Evolutionary conservation across 1,140 invertebrate species (phyloP).

Genomic region (Ips typographus): DNA sequence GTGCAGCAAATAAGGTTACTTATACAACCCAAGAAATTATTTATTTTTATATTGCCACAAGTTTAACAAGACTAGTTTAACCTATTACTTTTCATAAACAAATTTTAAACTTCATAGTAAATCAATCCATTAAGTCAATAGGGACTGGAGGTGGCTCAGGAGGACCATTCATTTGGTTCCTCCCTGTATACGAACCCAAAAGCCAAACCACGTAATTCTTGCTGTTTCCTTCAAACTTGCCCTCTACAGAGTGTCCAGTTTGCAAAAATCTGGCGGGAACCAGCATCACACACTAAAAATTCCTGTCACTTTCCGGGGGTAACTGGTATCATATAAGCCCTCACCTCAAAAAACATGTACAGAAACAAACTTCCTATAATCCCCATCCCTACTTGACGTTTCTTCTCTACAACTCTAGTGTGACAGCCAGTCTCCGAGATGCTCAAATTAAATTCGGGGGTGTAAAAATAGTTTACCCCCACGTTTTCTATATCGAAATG

Average conservation of each 20-base stretch:
- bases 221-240: conserved; percentile 34
- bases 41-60: too few species aligned
- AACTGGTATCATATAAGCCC: not conserved
- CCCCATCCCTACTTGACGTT: conserved; percentile 40
- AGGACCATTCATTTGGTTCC: conserved; percentile 21
- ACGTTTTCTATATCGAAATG: conserved; percentile 48
- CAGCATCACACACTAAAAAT: conserved; percentile 35
- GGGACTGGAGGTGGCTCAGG: conserved; percentile 17
- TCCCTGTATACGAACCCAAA: conserved; percentile 38
- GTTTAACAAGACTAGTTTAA: too few species aligned
- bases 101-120: not conserved
- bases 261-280: conserved; percentile 42
- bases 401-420: conserved; percentile 40
- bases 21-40: too few species aligned
- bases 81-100: too few species aligned
- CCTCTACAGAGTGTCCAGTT: conserved; percentile 41
- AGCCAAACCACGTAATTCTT: conserved; percentile 43
- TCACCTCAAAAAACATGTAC: conserved; percentile 39
- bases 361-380: conserved; percentile 44
- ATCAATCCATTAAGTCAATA: conserved; percentile 31
- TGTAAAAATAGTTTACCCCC: conserved; percentile 43
- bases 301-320: not conserved
- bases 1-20: too few species aligned
- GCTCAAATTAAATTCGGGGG: conserved; percentile 47
- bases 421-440: conserved; percentile 46